A percentile compares a stretch with the other conserved stretches of the same genome.
Conservation (phyloP, 2,113 vertebrate species). For the Lichenostomus cassidix region DNA sequence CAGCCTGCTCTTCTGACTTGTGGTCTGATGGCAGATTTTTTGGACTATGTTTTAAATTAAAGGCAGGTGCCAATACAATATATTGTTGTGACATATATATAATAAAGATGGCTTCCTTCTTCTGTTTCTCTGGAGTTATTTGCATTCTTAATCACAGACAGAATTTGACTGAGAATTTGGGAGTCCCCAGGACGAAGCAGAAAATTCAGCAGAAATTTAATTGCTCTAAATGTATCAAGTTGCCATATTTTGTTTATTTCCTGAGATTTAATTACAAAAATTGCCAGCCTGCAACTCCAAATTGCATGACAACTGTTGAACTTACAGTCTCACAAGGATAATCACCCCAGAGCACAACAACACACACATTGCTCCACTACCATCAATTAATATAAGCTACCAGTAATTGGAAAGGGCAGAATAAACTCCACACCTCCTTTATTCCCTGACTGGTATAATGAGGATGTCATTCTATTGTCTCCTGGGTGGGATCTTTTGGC, state of each 20-base stretch:
- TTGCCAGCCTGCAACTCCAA: conserved; percentile 48
- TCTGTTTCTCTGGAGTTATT: background rate
- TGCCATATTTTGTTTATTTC: conserved; percentile 68
- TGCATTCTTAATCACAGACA: background rate
- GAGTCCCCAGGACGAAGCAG: conserved; percentile 12
- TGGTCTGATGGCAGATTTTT: background rate
- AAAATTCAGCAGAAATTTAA: conserved; percentile 48
- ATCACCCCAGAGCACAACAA: conserved; percentile 21
- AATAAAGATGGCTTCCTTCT: background rate
- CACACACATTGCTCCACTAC: background rate
- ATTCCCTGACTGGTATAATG: background rate
- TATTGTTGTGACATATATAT: background rate
- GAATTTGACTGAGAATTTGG: conserved; percentile 32
- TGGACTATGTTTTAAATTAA: background rate
- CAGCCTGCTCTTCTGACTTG: background rate
- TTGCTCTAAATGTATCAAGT: conserved; percentile 46
- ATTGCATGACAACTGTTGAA: conserved; percentile 50
- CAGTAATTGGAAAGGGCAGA: conserved; percentile 29
- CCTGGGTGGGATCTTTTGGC: conserved; percentile 1
- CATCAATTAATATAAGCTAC: conserved; percentile 25
- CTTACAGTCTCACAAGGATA: conserved; percentile 40
- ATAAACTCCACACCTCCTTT: conserved; percentile 11
- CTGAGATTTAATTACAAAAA: conserved; percentile 27
- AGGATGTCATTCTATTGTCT: conserved; percentile 19
- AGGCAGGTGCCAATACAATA: background rate